Evolutionary conservation across 2,113 vertebrate species (phyloP), one percentile per base, ranked within the genome.

Genomic region (Chloebia gouldiae): DNA sequence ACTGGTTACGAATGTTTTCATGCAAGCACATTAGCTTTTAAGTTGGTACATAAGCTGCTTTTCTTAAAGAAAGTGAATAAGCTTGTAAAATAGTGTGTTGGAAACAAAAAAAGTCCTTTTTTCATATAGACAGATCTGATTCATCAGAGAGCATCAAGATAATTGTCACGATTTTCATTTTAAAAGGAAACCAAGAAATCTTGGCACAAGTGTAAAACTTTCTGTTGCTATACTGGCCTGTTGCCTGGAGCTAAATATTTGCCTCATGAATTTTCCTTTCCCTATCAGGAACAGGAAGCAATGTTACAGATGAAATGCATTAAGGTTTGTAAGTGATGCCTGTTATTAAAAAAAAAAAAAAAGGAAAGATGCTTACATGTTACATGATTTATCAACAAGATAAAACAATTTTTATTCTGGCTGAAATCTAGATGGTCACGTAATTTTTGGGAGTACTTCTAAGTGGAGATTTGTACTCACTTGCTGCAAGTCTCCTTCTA

Each of bases 91-190:
- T 97, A 98, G 95, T 31, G 77, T 95, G 89, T 81, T 96, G 76
- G 86, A 95, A 96, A 97, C 82, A 95, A 95, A 54, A 87, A 93
- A 96, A 95, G 96, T 86, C 91, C 83, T 96, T 97, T 98, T 97
- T 96, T 98, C 94, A 90, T 93, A 94, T 50, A 97, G 96, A 97
- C 96, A 97, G 97, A 96, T 96, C 97, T 97, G 96, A 98, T 98
- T 98, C 98, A 98, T 97, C 89, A 95, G 96, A 97, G 71, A 95
- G 81, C 97, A 98, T 98, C 98, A 98, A 97, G 95, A 98, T 98
- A 98, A 98, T 97, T 98, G 98, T 98, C 98, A 98, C 97, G 98
- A 98, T 97, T 97, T 98, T 97, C 97, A 97, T 97, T 97, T 97
- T 97, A 97, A 97, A 98, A 98, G 97, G 98, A 95, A 97, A 97